Evolutionary conservation across 2,113 vertebrate species (phyloP).

Genomic region (Aleadryas rufinucha): DNA sequence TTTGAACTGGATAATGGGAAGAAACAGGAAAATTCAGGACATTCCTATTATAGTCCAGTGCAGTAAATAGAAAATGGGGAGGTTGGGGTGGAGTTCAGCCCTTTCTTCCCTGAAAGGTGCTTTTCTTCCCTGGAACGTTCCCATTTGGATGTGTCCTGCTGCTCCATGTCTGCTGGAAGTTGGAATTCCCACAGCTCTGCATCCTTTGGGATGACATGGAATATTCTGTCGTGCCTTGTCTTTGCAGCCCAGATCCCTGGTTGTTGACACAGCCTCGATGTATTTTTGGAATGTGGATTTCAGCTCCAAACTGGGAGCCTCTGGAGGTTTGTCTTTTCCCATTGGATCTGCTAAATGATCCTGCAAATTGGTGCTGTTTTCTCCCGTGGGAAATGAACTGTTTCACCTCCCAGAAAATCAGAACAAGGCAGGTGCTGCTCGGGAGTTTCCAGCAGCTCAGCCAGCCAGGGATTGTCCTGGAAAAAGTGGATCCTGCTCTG

Average conservation of each 20-base stretch:
- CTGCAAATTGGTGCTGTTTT: neutral
- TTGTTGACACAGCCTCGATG: neutral
- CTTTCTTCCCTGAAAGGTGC: neutral
- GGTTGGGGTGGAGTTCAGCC: neutral
- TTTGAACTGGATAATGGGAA: neutral
- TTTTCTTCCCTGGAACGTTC: neutral
- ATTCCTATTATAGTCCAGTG: neutral
- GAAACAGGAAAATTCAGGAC: neutral
- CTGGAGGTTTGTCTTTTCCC: neutral
- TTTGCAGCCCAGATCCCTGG: neutral
- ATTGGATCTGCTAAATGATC: neutral
- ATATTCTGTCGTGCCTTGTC: neutral
- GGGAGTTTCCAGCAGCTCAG: neutral
- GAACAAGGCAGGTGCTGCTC: neutral
- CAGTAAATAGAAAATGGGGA: neutral
- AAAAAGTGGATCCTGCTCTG: neutral
- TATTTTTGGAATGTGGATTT: conserved; percentile 2
- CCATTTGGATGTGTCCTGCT: neutral
- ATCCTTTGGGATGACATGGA: neutral
- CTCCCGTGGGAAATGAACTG: neutral
- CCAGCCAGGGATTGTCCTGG: neutral
- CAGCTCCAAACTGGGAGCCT: neutral
- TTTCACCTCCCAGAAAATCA: neutral
- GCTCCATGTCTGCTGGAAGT: neutral
- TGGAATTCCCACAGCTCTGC: neutral